Conservation (phyloP, 1,140 invertebrate species). For the Eulimnadia texana region DNA sequence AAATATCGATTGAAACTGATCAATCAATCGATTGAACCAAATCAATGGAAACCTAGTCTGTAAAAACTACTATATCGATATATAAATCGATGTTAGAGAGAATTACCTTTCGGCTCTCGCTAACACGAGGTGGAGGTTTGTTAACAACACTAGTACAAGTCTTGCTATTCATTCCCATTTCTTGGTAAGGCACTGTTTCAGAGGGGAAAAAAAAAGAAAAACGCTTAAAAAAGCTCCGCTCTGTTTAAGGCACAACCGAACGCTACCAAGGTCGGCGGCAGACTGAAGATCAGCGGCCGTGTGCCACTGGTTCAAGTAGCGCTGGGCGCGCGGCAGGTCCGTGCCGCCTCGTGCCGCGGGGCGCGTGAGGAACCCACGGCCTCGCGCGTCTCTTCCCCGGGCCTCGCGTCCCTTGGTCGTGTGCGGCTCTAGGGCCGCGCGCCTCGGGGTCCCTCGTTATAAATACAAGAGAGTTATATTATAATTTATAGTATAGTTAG, state of each 20-base stretch:
- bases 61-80: too few species aligned
- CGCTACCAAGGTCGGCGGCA: background rate
- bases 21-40: too few species aligned
- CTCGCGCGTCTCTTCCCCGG: too few species aligned
- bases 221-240: too few species aligned
- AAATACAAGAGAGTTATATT: too few species aligned
- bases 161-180: background rate
- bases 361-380: background rate
- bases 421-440: too few species aligned
- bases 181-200: background rate
- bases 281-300: background rate
- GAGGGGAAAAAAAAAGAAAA: too few species aligned
- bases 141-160: background rate
- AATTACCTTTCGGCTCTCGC: background rate
- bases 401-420: too few species aligned
- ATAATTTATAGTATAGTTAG: too few species aligned
- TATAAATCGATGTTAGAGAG: background rate
- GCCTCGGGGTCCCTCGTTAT: too few species aligned
- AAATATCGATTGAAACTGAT: too few species aligned
- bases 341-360: background rate
- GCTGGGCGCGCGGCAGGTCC: background rate
- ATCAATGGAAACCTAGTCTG: too few species aligned
- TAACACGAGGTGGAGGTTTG: background rate
- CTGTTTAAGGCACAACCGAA: background rate
- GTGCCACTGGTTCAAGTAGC: background rate